These are phyloP conservation scores for Recurvirostra avosetta DNA, from an alignment of 2,113 vertebrate species.

Conservation along the genomic window DNA sequence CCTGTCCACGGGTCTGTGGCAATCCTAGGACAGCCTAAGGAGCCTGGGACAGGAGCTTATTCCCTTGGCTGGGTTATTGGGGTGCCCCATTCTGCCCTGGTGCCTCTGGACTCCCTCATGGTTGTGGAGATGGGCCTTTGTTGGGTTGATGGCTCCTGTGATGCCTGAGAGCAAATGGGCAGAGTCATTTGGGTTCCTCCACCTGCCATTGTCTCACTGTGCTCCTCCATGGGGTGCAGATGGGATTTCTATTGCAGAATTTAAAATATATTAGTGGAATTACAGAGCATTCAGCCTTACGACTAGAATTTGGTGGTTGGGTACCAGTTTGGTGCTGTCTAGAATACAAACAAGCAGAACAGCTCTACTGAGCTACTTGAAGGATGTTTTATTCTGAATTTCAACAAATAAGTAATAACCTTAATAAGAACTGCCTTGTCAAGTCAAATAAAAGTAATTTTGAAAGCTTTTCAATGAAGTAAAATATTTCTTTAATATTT, in stretches of 20 bases:
- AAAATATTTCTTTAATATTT: background rate
- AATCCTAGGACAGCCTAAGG: background rate
- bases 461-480: background rate
- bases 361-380: background rate
- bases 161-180: background rate
- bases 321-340: rapidly evolving
- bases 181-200: background rate
- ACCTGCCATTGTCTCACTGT: background rate
- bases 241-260: background rate
- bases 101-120: rapidly evolving
- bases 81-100: rapidly evolving
- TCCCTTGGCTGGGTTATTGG: rapidly evolving
- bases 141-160: background rate
- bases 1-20: background rate
- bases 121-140: rapidly evolving
- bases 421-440: background rate
- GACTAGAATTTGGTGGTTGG: background rate
- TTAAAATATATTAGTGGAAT: background rate
- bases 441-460: background rate
- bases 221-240: rapidly evolving
- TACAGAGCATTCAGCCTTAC: rapidly evolving
- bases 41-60: background rate
- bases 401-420: background rate
- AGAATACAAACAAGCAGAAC: background rate
- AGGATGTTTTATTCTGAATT: background rate